Evolutionary conservation across 2,888 invertebrate species (phyloP).

Genomic region (Drosophila kambysellisi): DNA sequence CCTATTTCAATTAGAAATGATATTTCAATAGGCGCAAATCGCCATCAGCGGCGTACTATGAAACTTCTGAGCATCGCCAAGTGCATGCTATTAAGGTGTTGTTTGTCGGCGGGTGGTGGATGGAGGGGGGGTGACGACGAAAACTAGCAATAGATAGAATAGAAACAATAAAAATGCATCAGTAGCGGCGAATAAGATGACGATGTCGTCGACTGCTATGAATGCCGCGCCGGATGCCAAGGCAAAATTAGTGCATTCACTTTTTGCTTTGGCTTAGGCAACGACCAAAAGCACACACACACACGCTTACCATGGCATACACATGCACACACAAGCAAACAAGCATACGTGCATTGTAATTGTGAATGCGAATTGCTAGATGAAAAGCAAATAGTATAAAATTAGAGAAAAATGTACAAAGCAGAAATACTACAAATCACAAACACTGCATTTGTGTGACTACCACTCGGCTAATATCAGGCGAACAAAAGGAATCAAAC

Average conservation of each 20-base stretch:
- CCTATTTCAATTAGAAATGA: conserved; percentile 68
- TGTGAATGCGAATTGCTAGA: conserved; percentile 61
- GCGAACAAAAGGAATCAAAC: background rate
- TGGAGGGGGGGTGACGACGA: conserved; percentile 14
- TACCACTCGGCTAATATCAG: conserved; percentile 1
- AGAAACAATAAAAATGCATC: conserved; percentile 22
- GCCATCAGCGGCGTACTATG: conserved; percentile 26
- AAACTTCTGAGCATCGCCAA: conserved; percentile 37
- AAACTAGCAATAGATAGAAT: conserved; percentile 60
- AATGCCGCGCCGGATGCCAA: conserved; percentile 82
- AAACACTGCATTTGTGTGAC: conserved; percentile 6
- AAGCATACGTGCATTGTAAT: conserved; percentile 24
- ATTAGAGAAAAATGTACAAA: conserved; percentile 37
- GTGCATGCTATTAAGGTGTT: conserved; percentile 26
- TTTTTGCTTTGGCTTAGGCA: conserved; percentile 73
- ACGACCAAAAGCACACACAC: conserved; percentile 38
- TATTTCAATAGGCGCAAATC: conserved; percentile 62
- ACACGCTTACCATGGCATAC: conserved; percentile 6
- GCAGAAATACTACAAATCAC: conserved; percentile 39
- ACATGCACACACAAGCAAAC: conserved; percentile 11
- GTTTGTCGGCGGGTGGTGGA: no score
- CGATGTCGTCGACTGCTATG: conserved; percentile 61
- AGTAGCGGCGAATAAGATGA: conserved; percentile 27
- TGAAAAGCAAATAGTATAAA: conserved; percentile 44
- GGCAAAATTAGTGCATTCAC: conserved; percentile 84